phyloP scores from a whole-genome alignment of 2,888 invertebrate species.

The Drosophila anomelani region DNA sequence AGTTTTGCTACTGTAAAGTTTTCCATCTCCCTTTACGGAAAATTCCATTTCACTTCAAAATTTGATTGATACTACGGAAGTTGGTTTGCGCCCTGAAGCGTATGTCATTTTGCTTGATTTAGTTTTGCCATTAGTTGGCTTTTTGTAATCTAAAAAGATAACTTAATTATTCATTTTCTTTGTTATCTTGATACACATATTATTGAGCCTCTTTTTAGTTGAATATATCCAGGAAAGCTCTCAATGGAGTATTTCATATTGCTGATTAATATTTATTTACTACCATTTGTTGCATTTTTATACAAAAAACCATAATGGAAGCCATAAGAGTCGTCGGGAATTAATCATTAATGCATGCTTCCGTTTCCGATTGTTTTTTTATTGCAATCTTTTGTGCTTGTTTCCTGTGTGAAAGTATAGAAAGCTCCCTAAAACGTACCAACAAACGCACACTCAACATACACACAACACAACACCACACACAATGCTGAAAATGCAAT shows the following conservation, averaged over 20 bases:
- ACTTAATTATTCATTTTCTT: constrained; percentile 3
- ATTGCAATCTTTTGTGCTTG: constrained; percentile 12
- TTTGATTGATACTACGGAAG: constrained; percentile 75
- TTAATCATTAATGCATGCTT: constrained; percentile 8
- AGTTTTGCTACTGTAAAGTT: constrained; percentile 21
- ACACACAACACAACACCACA: too few species aligned
- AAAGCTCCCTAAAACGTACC: constrained; percentile 64
- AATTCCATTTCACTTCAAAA: constrained; percentile 47
- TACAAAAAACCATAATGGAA: not conserved
- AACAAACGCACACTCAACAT: constrained; percentile 17
- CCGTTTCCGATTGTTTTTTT: not conserved
- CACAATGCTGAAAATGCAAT: constrained; percentile 6
- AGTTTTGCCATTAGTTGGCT: constrained; percentile 25
- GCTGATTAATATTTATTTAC: not conserved
- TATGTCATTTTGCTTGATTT: constrained; percentile 57
- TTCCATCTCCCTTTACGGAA: constrained; percentile 3
- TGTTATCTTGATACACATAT: not conserved
- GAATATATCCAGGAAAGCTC: not conserved
- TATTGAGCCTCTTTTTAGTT: not conserved
- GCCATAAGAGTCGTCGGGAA: not conserved
- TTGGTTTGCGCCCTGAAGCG: constrained; percentile 53
- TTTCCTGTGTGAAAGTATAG: constrained; percentile 32
- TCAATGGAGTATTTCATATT: not conserved
- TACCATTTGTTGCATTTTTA: not conserved
- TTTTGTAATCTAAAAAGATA: constrained; percentile 4